Base-by-base conservation (phyloP, 2,888 invertebrate species). In the Beris chalybata region DNA sequence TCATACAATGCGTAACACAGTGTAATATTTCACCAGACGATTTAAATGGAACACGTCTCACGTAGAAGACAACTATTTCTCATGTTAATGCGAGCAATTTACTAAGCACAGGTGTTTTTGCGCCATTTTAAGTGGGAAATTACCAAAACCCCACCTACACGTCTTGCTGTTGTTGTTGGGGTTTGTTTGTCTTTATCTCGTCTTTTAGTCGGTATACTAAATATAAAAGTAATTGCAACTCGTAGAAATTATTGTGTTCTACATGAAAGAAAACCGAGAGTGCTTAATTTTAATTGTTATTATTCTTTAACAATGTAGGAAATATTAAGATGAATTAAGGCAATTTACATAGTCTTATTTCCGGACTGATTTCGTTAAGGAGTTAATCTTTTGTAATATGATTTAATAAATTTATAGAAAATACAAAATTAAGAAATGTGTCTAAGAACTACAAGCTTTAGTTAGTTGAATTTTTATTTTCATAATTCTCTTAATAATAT, bases 61-160 rank as follows among this genome's bases (percentile, higher is more conserved):
- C 38, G 38, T 50, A 30, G 61, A 61, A 52, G 52, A 61, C 38
- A 50, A 50, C 61, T 38, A 61, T 61, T 61, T 61, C 61, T 61
- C 61, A 61, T 61, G 61, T 61, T 61, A 61, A 61, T 61, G 61
- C 52, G 61, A 38, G 61, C 52, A 61, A 61, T 61, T 61, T 61
- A 52, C 52, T 38, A 61, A 61, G 61, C 38, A 61, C 52, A 53
- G 30, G 50, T 30, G 54, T 54, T 56, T 38, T n/a, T 11, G 30
- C 9, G 22, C 31, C 13, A 11, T 30, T 61, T 61, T 38, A 61
- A 61, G 61, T 61, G 61, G 61, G 38, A 52, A 50, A 61, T 61
- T 61, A 61, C 43, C 15, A 32, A 43, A 52, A 52, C 61, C 61
- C 50, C 61, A 52, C 50, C 22, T 50, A 50, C 44, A 15, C 22